Evolutionary conservation across 2,113 vertebrate species (phyloP).

Genomic region (Rhinogobius similis): DNA sequence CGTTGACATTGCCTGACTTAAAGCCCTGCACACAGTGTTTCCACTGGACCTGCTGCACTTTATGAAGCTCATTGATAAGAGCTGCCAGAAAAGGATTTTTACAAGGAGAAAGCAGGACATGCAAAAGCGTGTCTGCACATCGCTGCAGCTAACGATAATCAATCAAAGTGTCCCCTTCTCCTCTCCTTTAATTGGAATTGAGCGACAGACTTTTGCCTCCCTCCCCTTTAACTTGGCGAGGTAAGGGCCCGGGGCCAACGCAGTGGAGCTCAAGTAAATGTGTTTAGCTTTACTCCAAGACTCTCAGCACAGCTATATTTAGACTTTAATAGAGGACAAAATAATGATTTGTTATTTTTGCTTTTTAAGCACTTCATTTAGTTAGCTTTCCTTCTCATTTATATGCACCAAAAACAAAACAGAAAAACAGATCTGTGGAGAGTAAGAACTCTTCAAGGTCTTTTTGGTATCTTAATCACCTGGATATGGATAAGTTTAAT

Average conservation of each 20-base stretch:
- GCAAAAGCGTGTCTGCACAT: not conserved
- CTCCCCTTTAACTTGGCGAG: slow-evolving; percentile 42
- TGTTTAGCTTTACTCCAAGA: slow-evolving; percentile 31
- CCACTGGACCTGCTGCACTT: too few relatives aligned
- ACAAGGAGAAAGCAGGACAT: slow-evolving; percentile 63
- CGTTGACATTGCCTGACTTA: too few relatives aligned
- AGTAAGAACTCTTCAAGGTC: too few relatives aligned
- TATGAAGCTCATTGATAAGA: not conserved
- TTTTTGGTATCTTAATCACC: too few relatives aligned
- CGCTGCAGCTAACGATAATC: slow-evolving; percentile 54
- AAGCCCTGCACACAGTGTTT: too few relatives aligned
- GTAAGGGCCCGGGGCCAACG: slow-evolving; percentile 57
- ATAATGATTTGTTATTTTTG: not conserved
- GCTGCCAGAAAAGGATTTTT: slow-evolving; percentile 28
- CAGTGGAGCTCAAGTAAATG: slow-evolving; percentile 61
- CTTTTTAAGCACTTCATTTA: not conserved
- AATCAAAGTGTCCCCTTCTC: slow-evolving; percentile 62
- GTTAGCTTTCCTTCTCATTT: not conserved
- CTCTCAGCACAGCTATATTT: slow-evolving; percentile 35
- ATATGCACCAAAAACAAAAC: not conserved
- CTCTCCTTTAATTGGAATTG: slow-evolving; percentile 66
- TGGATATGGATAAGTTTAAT: too few relatives aligned
- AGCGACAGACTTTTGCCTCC: slow-evolving; percentile 47
- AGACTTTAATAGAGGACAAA: slow-evolving; percentile 7
- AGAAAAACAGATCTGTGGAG: too few relatives aligned